Evolutionary conservation across 2,113 vertebrate genomes (phyloP).

Genomic region (Scolopax mira): DNA sequence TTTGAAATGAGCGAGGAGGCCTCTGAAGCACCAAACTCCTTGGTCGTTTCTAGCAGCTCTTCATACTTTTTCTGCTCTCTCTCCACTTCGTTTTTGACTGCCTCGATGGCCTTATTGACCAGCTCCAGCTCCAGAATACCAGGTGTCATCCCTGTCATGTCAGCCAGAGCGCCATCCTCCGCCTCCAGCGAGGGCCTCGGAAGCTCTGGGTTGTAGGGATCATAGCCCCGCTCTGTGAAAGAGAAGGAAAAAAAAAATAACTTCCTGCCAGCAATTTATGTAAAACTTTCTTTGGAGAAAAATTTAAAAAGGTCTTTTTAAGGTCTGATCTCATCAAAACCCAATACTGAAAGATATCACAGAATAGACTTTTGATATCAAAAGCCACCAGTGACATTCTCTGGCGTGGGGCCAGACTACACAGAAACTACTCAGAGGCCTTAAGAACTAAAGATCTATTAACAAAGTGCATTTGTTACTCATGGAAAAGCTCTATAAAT

Average conservation of each 20-base stretch:
- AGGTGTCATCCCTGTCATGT: conserved; percentile 59
- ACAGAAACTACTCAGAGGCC: neutral
- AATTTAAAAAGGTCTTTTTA: neutral
- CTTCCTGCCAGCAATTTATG: neutral
- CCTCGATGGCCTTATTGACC: conserved; percentile 94
- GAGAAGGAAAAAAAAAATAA: neutral
- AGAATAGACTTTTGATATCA: neutral
- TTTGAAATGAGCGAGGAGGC: conserved; percentile 41
- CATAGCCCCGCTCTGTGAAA: conserved; percentile 85
- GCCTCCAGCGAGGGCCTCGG: conserved; percentile 72
- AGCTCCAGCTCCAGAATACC: conserved; percentile 86
- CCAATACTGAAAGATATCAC: neutral
- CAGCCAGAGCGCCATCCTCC: conserved; percentile 63
- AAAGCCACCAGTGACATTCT: neutral
- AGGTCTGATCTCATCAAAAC: neutral
- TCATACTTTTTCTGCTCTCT: conserved; percentile 90
- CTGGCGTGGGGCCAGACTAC: neutral
- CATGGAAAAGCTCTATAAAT: neutral
- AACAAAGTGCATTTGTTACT: neutral
- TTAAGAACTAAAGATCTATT: neutral
- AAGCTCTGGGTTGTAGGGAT: conserved; percentile 92
- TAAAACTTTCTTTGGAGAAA: neutral
- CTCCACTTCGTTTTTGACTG: conserved; percentile 89
- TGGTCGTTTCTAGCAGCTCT: conserved; percentile 77
- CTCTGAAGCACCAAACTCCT: conserved; percentile 67